These are phyloP conservation scores for Spodoptera picta DNA, from an alignment of 2,888 invertebrate species.

Conservation along the genomic window DNA sequence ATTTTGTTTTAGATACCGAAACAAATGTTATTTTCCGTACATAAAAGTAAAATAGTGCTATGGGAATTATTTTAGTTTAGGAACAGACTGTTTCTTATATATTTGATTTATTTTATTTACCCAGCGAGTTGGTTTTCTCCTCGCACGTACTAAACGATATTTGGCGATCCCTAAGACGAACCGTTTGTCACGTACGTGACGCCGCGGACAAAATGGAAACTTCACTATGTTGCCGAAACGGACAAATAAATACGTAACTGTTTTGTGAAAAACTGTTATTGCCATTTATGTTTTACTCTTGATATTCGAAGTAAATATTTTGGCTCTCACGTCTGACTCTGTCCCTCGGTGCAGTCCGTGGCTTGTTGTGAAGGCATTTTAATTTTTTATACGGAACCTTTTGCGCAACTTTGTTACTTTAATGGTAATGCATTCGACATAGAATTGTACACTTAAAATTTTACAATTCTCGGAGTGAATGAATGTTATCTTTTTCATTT, in stretches of 20 bases:
- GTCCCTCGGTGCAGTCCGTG: conserved; percentile 4
- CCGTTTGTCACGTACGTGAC: conserved; percentile 88
- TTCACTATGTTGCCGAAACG: conserved; percentile 81
- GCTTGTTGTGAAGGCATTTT: conserved; percentile 26
- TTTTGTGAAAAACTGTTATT: conserved; percentile 74
- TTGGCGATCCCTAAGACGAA: conserved; percentile 88
- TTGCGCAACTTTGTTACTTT: conserved; percentile 45
- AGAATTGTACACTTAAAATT: conserved; percentile 40
- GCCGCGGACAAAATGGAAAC: conserved; percentile 84
- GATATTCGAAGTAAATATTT: conserved; percentile 45
- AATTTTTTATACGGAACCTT: conserved; percentile 34
- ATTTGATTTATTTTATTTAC: conserved; percentile 89
- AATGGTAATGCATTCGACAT: conserved; percentile 49
- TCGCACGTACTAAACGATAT: conserved; percentile 88
- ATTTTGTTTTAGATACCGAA: conserved; percentile 47
- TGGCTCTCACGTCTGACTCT: conserved; percentile 15
- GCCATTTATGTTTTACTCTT: conserved; percentile 56
- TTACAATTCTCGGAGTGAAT: conserved; percentile 38
- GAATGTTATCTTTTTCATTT: conserved; percentile 28
- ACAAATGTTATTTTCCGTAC: conserved; percentile 59
- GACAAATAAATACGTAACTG: conserved; percentile 84
- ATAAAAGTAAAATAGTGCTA: conserved; percentile 66
- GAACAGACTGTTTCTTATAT: conserved; percentile 84
- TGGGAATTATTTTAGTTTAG: conserved; percentile 75
- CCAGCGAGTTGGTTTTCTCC: conserved; percentile 83